phyloP scores from a whole-genome alignment of 2,888 invertebrate species.

The Escarpia spicata region DNA sequence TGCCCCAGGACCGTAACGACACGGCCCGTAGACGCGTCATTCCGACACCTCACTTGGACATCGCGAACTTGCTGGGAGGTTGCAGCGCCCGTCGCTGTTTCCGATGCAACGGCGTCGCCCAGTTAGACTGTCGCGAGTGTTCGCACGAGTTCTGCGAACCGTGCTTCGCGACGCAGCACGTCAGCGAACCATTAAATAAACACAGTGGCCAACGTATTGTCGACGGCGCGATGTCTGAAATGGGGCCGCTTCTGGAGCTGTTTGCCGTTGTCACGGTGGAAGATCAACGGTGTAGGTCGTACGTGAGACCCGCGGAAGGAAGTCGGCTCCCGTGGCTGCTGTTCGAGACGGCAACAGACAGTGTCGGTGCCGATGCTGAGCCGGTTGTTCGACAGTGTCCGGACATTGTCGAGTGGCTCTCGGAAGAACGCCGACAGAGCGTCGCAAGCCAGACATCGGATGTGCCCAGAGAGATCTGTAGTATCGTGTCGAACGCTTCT shows the following conservation, averaged over 20 bases:
- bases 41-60: not conserved
- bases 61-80: not conserved
- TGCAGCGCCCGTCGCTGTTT: too few relatives aligned
- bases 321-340: not conserved
- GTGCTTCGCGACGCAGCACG: too few relatives aligned
- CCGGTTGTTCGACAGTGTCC: not conserved
- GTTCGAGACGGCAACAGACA: not conserved
- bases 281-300: not conserved
- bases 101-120: too few relatives aligned
- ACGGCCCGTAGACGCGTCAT: not conserved
- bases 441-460: not conserved
- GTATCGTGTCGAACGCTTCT: not conserved
- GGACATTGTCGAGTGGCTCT: not conserved
- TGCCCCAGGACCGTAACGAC: not conserved
- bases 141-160: too few relatives aligned
- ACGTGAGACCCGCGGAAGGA: not conserved
- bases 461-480: not conserved
- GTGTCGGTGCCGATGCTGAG: not conserved
- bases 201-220: not conserved
- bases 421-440: not conserved
- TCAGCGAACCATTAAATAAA: too few relatives aligned
- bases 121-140: too few relatives aligned
- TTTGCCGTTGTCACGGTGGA: conserved; percentile 4
- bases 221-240: not conserved
- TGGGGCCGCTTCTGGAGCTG: not conserved